These are phyloP conservation scores for Chloroceryle aenea DNA, from an alignment of 2,113 vertebrate species.

Conservation along the genomic window DNA sequence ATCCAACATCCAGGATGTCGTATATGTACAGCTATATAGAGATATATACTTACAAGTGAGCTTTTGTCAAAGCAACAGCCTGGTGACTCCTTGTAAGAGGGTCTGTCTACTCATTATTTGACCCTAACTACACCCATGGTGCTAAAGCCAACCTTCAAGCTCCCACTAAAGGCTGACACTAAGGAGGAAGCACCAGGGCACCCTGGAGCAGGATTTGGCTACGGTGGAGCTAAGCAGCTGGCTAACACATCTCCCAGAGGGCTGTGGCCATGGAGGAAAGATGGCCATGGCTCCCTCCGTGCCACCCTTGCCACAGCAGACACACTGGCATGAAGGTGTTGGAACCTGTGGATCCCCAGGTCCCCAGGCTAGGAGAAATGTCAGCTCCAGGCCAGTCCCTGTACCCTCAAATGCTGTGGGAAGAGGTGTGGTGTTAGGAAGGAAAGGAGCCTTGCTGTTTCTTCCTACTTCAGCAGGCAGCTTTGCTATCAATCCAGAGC, in stretches of 20 bases:
- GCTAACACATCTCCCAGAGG: not conserved
- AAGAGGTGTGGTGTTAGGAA: not conserved
- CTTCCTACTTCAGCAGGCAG: not conserved
- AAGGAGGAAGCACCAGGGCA: not conserved
- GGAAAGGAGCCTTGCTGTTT: not conserved
- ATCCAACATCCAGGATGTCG: conserved; percentile 2
- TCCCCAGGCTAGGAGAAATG: not conserved
- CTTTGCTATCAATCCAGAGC: not conserved
- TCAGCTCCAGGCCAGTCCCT: not conserved
- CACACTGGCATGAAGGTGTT: not conserved
- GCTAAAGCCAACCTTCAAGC: not conserved
- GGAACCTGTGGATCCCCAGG: not conserved
- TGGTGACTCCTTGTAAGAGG: not conserved
- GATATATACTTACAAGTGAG: not conserved
- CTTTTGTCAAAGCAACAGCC: conserved; percentile 26
- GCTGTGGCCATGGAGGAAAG: not conserved
- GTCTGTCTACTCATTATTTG: not conserved
- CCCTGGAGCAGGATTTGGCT: not conserved
- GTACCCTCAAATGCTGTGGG: not conserved
- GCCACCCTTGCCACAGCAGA: not conserved
- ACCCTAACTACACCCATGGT: not conserved
- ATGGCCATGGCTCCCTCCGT: not conserved
- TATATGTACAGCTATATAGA: not conserved
- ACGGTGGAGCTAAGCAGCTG: not conserved
- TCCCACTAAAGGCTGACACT: not conserved